phyloP scores from a whole-genome alignment of 2,797 vertebrate species.

The Periophthalmus magnuspinnatus region DNA sequence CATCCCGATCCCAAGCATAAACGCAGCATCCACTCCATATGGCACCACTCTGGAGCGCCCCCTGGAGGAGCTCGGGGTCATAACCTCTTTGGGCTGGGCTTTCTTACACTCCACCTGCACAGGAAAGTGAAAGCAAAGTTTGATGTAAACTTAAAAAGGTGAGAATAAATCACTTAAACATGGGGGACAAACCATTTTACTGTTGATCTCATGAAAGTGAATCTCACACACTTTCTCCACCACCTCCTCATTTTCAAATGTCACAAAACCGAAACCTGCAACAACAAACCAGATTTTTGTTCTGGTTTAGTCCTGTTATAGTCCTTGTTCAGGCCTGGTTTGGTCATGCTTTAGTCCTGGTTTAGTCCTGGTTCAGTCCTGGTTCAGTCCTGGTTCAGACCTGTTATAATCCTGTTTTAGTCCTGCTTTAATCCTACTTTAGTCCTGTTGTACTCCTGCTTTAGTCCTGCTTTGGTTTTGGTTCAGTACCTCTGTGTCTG shows the following conservation, averaged over 20 bases:
- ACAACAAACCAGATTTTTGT: slow-evolving; percentile 8
- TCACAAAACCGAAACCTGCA: slow-evolving; percentile 96
- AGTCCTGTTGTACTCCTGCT: no score
- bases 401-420: no score
- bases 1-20: slow-evolving; percentile 99
- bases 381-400: not conserved
- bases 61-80: slow-evolving; percentile 95
- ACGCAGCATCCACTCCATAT: slow-evolving; percentile 94
- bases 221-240: slow-evolving; percentile 99
- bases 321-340: not conserved
- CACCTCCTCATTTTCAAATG: slow-evolving; percentile 97
- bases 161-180: not conserved
- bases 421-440: no score
- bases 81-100: slow-evolving; percentile 99
- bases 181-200: slow-evolving; percentile 85
- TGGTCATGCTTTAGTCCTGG: not conserved
- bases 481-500: slow-evolving; percentile 90
- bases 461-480: no score
- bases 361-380: not conserved
- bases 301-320: not conserved
- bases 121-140: not conserved
- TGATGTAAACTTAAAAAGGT: not conserved
- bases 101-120: slow-evolving; percentile 97
- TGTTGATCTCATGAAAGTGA: slow-evolving; percentile 99
- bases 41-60: slow-evolving; percentile 98